Conservation (phyloP, 1,140 invertebrate genomes). For the Drosophila neocordata region DNA sequence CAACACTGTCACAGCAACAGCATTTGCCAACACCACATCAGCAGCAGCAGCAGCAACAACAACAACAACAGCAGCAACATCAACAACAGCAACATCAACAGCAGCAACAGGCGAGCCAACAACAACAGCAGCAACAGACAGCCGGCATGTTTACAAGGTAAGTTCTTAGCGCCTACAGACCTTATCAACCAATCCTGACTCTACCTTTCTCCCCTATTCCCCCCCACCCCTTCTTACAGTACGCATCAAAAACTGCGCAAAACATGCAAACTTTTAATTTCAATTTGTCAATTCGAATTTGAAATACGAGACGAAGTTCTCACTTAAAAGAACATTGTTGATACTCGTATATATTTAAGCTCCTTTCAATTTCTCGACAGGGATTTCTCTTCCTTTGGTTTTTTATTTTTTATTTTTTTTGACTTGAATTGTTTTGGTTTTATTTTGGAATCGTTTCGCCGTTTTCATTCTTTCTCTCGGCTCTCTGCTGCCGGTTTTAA, state of each 20-base stretch:
- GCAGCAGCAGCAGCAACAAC: slow-evolving; percentile 34
- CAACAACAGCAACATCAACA: slow-evolving; percentile 35
- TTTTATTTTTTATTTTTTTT: background rate
- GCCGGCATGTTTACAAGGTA: slow-evolving; percentile 81
- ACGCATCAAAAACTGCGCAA: slow-evolving; percentile 60
- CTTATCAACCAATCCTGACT: slow-evolving; percentile 24
- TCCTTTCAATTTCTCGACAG: slow-evolving; percentile 51
- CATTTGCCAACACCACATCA: slow-evolving; percentile 43
- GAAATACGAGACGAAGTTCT: slow-evolving; percentile 57
- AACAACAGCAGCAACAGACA: slow-evolving; percentile 58
- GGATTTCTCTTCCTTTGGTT: slow-evolving; percentile 44
- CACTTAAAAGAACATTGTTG: slow-evolving; percentile 29
- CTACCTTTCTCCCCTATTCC: slow-evolving; percentile 23
- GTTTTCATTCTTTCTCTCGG: slow-evolving; percentile 18
- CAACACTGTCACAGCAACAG: slow-evolving; percentile 63
- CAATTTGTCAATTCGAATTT: slow-evolving; percentile 75
- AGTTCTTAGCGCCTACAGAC: slow-evolving; percentile 70
- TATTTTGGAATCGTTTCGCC: background rate
- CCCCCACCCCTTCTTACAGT: slow-evolving; percentile 20
- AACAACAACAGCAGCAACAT: slow-evolving; percentile 62
- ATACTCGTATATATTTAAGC: background rate
- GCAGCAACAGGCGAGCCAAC: slow-evolving; percentile 56
- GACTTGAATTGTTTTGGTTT: background rate
- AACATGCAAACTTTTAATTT: slow-evolving; percentile 81
- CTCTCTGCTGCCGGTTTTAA: slow-evolving; percentile 70